These are phyloP conservation scores for Lithobates pipiens DNA, from an alignment of 2,797 vertebrate species.

Conservation along the genomic window DNA sequence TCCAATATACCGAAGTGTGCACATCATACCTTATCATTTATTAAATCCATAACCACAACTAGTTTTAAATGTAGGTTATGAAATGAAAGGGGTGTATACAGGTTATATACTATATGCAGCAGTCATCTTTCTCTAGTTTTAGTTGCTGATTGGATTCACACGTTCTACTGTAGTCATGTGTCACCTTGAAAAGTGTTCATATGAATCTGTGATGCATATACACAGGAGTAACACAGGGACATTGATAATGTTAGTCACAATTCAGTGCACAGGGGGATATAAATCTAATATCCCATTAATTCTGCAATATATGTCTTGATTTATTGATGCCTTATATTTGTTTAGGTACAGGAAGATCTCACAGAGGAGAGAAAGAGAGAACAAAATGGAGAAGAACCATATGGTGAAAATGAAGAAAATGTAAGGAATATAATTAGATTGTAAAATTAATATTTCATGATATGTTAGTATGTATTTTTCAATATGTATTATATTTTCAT, in stretches of 20 bases:
- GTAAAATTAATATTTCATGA: no score
- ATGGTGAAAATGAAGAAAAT: slow-evolving; percentile 87
- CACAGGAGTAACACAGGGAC: background rate
- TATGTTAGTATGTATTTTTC: no score
- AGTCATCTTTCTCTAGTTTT: background rate
- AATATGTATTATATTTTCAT: no score
- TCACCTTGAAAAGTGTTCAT: no score
- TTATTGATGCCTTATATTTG: slow-evolving; percentile 12
- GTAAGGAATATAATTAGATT: slow-evolving; percentile 70
- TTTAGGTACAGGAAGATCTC: slow-evolving; percentile 90
- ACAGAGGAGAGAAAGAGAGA: slow-evolving; percentile 85
- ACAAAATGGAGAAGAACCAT: slow-evolving; percentile 86
- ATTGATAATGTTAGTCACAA: background rate
- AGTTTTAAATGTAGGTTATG: background rate
- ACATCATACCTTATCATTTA: background rate
- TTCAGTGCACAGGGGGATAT: background rate
- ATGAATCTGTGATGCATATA: background rate
- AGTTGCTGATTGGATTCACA: no score
- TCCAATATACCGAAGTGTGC: background rate
- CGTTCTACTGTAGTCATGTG: no score
- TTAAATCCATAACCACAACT: background rate
- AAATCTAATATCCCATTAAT: background rate
- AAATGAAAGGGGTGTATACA: background rate
- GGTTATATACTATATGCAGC: background rate
- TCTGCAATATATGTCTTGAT: background rate